Conservation (phyloP, 2,113 vertebrate species). For the Xenopus borealis region DNA sequence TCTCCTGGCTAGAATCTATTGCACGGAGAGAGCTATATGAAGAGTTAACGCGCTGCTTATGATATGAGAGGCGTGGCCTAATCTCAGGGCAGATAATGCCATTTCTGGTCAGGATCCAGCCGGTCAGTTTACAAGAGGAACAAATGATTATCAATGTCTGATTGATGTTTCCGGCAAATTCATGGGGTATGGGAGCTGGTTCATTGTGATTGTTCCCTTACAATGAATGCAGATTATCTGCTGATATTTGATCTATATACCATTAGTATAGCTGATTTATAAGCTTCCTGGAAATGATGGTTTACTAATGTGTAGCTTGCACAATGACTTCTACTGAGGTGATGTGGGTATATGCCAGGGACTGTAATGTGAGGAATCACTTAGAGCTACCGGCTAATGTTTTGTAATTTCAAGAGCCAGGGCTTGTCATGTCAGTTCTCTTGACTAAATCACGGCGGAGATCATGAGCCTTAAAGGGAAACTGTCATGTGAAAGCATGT, state of each 20-base stretch:
- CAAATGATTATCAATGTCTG: background rate
- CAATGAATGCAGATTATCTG: slow-evolving; percentile 13
- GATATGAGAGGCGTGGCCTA: background rate
- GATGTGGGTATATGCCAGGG: background rate
- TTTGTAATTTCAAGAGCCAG: background rate
- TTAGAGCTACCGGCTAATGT: background rate
- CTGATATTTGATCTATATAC: slow-evolving; percentile 30
- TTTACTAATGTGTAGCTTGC: slow-evolving; percentile 16
- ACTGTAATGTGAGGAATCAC: background rate
- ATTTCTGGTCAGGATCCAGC: slow-evolving; percentile 27
- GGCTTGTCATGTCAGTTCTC: background rate
- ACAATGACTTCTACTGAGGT: slow-evolving; percentile 16
- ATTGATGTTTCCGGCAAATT: background rate
- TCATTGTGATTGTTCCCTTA: background rate
- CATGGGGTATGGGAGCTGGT: too few species aligned
- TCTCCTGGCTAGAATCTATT: too few species aligned
- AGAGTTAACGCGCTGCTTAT: slow-evolving; percentile 2
- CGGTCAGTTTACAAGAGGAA: slow-evolving; percentile 23
- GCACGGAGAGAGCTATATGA: too few species aligned
- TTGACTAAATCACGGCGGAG: too few species aligned
- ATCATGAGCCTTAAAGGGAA: too few species aligned
- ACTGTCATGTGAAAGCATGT: too few species aligned
- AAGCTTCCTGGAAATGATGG: slow-evolving; percentile 1
- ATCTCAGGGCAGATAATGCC: slow-evolving; percentile 9
- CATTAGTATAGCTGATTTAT: background rate